Percentiles rank a stretch among this genome's conserved stretches.
Conservation (phyloP, 2,113 vertebrate species). For the Sinocyclocheilus anophthalmus region DNA sequence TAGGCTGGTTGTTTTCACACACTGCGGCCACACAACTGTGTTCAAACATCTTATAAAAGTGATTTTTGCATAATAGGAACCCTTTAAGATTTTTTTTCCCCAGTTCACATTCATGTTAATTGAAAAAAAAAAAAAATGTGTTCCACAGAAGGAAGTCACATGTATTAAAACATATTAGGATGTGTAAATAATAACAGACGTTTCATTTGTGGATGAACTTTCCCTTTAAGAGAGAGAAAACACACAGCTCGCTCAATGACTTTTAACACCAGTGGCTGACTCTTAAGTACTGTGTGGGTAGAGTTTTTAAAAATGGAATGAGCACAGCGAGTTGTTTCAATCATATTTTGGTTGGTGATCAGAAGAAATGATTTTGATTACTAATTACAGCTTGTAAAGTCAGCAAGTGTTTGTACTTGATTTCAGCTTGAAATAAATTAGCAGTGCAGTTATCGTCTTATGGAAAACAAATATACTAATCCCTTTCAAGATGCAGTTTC, state of each 20-base stretch:
- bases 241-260: background rate
- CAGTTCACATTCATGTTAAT: no score
- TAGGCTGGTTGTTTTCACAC: no score
- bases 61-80: no score
- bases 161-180: background rate
- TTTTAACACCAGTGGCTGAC: background rate
- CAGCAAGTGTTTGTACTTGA: slow-evolving; percentile 33
- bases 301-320: background rate
- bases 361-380: slow-evolving; percentile 12
- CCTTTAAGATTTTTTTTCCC: no score
- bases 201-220: background rate
- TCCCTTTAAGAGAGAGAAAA: background rate
- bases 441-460: slow-evolving; percentile 7
- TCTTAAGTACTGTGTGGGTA: background rate
- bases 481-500: background rate
- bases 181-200: background rate
- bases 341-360: background rate
- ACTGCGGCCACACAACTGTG: no score
- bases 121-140: no score
- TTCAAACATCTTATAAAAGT: no score
- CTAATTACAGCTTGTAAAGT: slow-evolving; percentile 27
- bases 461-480: slow-evolving; percentile 29
- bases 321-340: background rate
- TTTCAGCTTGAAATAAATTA: slow-evolving; percentile 37
- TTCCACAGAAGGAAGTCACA: no score